These are phyloP conservation scores for Drosophila arizonae DNA, from an alignment of 1,140 invertebrate genomes.

Conservation along the genomic window DNA sequence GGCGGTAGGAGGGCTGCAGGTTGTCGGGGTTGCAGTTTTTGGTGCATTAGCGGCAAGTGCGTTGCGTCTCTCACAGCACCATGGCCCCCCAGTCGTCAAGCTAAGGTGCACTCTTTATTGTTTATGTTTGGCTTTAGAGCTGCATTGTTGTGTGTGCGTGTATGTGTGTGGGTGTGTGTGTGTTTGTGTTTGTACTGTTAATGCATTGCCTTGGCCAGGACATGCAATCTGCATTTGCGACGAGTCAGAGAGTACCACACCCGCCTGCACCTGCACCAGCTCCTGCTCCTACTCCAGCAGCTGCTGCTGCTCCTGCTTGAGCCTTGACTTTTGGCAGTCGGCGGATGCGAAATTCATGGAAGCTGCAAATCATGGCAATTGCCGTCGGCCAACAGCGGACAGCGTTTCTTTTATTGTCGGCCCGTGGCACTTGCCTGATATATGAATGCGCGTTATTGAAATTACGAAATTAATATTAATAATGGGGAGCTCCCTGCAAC, in stretches of 20 bases:
- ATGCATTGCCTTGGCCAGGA: slow-evolving; percentile 65
- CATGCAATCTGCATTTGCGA: slow-evolving; percentile 69
- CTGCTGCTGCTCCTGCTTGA: background rate
- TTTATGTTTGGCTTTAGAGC: slow-evolving; percentile 62
- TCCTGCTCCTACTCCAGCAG: background rate
- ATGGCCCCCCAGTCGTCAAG: background rate
- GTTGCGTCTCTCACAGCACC: slow-evolving; percentile 27
- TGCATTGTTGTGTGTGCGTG: slow-evolving; percentile 28
- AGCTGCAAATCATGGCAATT: slow-evolving; percentile 65
- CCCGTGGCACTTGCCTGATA: slow-evolving; percentile 30
- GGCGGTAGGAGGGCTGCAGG: background rate
- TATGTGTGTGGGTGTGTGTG: slow-evolving; percentile 11
- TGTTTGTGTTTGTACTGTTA: slow-evolving; percentile 40
- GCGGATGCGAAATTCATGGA: slow-evolving; percentile 22
- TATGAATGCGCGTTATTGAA: slow-evolving; percentile 44
- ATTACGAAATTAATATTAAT: slow-evolving; percentile 71
- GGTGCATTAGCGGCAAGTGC: slow-evolving; percentile 71
- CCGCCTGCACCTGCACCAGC: background rate
- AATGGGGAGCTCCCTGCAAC: slow-evolving; percentile 39
- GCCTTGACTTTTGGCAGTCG: slow-evolving; percentile 20
- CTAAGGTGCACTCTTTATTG: slow-evolving; percentile 59
- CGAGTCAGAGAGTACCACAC: slow-evolving; percentile 3
- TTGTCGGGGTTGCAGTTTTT: slow-evolving; percentile 57
- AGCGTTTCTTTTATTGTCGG: slow-evolving; percentile 44
- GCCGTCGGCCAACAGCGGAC: slow-evolving; percentile 18